Evolutionary conservation across 2,888 invertebrate species (phyloP).

Genomic region (Parasteatoda lunata): DNA sequence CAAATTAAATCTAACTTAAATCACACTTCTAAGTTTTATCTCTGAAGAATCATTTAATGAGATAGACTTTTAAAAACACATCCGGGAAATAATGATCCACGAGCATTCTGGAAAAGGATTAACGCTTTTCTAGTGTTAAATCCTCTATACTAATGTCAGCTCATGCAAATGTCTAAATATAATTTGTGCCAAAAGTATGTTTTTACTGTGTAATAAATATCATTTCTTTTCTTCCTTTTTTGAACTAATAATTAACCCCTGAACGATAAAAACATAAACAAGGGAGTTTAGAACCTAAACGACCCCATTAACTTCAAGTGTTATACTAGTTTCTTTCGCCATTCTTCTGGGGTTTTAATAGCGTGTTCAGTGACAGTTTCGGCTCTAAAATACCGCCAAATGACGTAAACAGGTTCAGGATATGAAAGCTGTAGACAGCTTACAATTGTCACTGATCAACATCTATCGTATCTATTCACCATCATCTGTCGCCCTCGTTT

Average conservation of each 20-base stretch:
- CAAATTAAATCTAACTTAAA: too few species aligned
- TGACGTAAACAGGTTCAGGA: conserved; percentile 26
- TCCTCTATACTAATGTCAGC: background rate
- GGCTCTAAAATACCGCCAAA: conserved; percentile 18
- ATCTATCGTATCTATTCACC: conserved; percentile 12
- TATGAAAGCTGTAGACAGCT: conserved; percentile 16
- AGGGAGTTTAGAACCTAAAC: conserved; percentile 32
- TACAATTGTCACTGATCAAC: conserved; percentile 20
- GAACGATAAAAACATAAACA: conserved; percentile 42
- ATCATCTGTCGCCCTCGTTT: conserved; percentile 18
- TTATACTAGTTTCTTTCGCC: conserved; percentile 7
- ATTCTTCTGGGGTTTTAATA: conserved; percentile 6
- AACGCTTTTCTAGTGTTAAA: background rate
- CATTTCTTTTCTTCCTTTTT: conserved; percentile 10
- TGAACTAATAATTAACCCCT: conserved; percentile 55
- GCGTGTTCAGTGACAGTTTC: conserved; percentile 35
- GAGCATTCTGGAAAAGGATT: background rate
- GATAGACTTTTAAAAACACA: background rate
- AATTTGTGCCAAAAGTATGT: conserved; percentile 38
- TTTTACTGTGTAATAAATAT: conserved; percentile 40
- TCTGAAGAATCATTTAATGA: background rate
- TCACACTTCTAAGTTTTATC: background rate
- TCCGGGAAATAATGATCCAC: conserved; percentile 28
- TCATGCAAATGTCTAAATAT: conserved; percentile 16
- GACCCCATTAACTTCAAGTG: conserved; percentile 31